Evolutionary conservation across 2,797 vertebrate genomes (phyloP), one percentile per base, ranked within the genome.

Genomic region (Pelobates cultripes): DNA sequence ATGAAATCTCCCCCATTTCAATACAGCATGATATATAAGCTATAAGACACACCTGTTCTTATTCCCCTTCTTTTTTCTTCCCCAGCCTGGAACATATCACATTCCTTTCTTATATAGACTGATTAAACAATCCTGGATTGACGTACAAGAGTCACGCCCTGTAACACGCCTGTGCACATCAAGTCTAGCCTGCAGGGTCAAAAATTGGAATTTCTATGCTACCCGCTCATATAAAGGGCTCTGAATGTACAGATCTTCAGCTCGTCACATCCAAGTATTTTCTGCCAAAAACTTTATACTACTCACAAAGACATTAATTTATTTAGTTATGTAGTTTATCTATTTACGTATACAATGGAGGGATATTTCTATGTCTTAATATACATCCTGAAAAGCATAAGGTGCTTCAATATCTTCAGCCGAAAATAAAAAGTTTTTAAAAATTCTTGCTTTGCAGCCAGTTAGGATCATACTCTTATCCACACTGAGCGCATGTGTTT

Each of bases 111-210:
- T 70, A 60, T 70, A 70, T 53, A 14, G 42, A 78, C 75, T 83
- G 81, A 78, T 75, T 67, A 78, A 78, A 83, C 53, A 83, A 78
- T 64, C 7, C 10, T 12, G 78, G 81, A 83, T 71, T 64, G 60
- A 43, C 28, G 14, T 13, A 81, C 8, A 13, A 3, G 64, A 63
- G 70, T 44, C 70, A 78, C 64, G n/a, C 43, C 55, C 66, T 47
- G 64, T 15, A 17, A 74, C 81, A 78, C 64, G 76, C 64, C 76
- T n/a, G 42, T n/a, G 51, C 81, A 75, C 76, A 83, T 83, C 63
- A 40, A 41, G 53, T 42, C 17, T 64, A 57, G 53, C 81, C 81
- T 75, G 64, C 43, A 64, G 81, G 4, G 44, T 78, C 28, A 68
- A 3, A 67, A 70, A 44, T 9, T 15, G 40, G 12, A 73, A 60